Evolutionary conservation across 2,797 vertebrate species (phyloP).

Genomic region (Gymnopithys bicolor): DNA sequence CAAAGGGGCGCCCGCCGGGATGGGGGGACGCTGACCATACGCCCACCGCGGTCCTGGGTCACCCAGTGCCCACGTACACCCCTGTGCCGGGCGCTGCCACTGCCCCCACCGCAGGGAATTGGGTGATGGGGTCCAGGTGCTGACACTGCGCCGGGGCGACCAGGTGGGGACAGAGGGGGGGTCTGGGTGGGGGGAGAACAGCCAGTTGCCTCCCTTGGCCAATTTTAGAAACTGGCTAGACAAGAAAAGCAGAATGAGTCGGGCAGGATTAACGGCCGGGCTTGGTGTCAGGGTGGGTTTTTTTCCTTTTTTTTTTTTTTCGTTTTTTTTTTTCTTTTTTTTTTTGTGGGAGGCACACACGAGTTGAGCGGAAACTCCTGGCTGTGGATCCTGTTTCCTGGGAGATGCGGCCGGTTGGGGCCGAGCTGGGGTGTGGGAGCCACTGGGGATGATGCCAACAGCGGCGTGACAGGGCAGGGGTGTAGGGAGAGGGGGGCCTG

Average conservation of each 20-base stretch:
- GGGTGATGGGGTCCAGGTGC: not conserved
- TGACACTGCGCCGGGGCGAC: not conserved
- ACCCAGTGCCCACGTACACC: not conserved
- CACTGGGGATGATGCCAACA: not conserved
- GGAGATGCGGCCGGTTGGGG: constrained; percentile 56
- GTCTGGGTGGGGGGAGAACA: not conserved
- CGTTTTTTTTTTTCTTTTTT: not conserved
- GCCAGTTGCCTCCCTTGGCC: constrained; percentile 45
- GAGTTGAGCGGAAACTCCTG: constrained; percentile 54
- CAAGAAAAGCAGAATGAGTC: constrained; percentile 44
- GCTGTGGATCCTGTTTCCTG: constrained; percentile 57
- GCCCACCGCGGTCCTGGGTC: rapidly evolving
- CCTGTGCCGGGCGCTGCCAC: rapidly evolving
- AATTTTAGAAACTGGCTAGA: constrained; percentile 69
- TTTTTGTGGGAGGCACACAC: not conserved
- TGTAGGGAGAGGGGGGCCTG: not conserved
- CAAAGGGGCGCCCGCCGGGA: not conserved
- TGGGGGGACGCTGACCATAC: not conserved
- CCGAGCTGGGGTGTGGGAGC: constrained; percentile 21
- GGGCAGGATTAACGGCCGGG: constrained; percentile 40
- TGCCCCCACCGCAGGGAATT: rapidly evolving
- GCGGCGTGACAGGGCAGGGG: not conserved
- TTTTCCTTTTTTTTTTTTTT: too few relatives aligned
- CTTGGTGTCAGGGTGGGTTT: constrained; percentile 3
- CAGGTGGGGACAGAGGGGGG: not conserved